Base-by-base conservation (phyloP, 2,797 vertebrate genomes). In the Cossypha niveicapilla region DNA sequence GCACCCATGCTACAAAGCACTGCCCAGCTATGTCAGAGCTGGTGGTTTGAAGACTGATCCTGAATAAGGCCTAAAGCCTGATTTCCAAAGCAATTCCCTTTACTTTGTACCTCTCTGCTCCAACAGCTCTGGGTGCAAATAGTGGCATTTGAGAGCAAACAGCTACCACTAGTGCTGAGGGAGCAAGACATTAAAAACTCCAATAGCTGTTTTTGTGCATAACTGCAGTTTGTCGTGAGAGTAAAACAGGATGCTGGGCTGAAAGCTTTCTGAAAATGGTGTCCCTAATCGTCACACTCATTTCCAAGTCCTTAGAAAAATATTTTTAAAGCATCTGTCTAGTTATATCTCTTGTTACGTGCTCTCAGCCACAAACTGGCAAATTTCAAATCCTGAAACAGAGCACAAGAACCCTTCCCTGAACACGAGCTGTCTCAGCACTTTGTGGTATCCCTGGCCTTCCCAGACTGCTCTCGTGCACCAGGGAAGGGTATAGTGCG, bases 241-340 rank as follows among this genome's bases (percentile, higher is more conserved):
- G 18, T 67, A 65, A 42, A 91, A 61, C 35, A 71, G 48, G 75
- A 77, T 45, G 63, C 74, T 3, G 8, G 56, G 63, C 75, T 71
- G 63, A 63, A 87, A 77, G 50, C 78, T 75, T 66, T 41, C 34
- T 48, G 58, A 76, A 76, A 94, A 76, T 1, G 0, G 41, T 57
- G 51, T 45, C 72, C 61, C 42, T 71, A 57, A 77, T 72, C 4
- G 0, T 61, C 73, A 70, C 1, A 1, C 14, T 58, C 30, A 57
- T 80, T 88, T 86, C 71, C 35, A 72, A 90, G 88, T 42, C 50
- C 74, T 86, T 25, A 45, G 73, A 90, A 77, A 93, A 68, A 54
- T n/a, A 79, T 67, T 83, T 82, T 62, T 56, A 42, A 95, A 94
- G 86, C 62, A 88, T 81, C 58, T 82, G 47, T 71, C 41, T 34